Evolutionary conservation across 2,113 vertebrate genomes (phyloP), one percentile per base, ranked within the genome.

Genomic region (Garra rufa): DNA sequence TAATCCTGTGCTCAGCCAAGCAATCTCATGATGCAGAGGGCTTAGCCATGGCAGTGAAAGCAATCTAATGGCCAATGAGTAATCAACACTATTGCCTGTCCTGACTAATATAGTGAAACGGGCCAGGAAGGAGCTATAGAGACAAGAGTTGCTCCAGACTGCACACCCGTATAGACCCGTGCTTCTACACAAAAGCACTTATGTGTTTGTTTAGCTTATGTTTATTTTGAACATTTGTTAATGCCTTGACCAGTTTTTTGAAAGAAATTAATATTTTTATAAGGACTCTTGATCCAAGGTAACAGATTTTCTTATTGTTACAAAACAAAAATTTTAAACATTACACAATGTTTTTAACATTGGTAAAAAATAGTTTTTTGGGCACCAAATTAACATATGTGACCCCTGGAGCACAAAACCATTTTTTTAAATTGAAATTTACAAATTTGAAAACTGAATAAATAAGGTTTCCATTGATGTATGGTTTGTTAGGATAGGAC

Each of bases 81-180:
- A 95, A 95, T 95, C 94, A 95, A 95, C 94, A 94, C 94, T 95
- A 95, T 93, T 94, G 92, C 93, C 91, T 94, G 92, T 94, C 94
- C 91, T 63, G 91, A 92, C 93, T 89, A 92, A 94, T 94, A 93
- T 92, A 90, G 88, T 90, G 55, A 81, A 88, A 70, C 5, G 6
- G n/a, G 70, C 73, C 81, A 88, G 90, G 88, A 90, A 88, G 55
- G 55, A 61, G 73, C 26, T 28, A 71, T 61, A 63, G 26, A 79
- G 9, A 50, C 9, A 78, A 63, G 38, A 26, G 55, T 41, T 9
- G 6, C 48, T 71, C 50, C 21, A 55, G 77, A 63, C 44, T 71
- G 65, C 46, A 86, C 11, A 44, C 26, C 10, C 48, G 4, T 50
- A 48, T 26, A 30, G 13, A 50, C 71, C 21, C 3, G 69, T 3